Evolutionary conservation across 2,113 vertebrate genomes (phyloP), one percentile per base, ranked within the genome.

Genomic region (Chionomys nivalis): DNA sequence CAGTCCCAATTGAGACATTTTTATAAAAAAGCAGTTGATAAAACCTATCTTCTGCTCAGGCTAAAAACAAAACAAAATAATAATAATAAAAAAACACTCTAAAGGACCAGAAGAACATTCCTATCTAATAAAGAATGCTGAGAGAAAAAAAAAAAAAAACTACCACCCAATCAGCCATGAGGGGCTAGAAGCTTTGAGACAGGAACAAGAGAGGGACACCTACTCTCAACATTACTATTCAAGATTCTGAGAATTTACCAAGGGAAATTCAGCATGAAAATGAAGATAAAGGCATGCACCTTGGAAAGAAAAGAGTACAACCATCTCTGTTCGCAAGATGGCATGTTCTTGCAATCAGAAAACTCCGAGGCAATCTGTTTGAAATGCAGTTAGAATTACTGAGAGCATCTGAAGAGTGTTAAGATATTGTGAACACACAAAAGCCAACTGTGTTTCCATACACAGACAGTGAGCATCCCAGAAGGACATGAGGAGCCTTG

Each of bases 31-130:
- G 3, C 12, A 78, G 42, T 39, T 55, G 36, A 85, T 7, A 92
- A 96, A 92, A 85, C 72, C 11, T n/a, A 92, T n/a, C 49, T 52
- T 52, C 9, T 68, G 76, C 82, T 92, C 24, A 70, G 65, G 39
- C 63, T 66, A 52, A 70, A 58, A 81, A 72, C 89, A 55, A 6
- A 58, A 58, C 55, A 58, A 26, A n/a, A 63, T 3, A 58, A 58
- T n/a, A n/a, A n/a, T n/a, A n/a, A n/a, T n/a, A 58, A 16, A 58
- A 26, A 28, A 47, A 12, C 49, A 55, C 19, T 81, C n/a, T 81
- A 81, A 81, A 36, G 33, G 33, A 36, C 26, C 61, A 39, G 14
- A 68, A 76, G 39, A 76, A 76, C 90, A 85, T 6, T 68, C 33
- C 19, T 52, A 39, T 23, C 5, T 24, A 61, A 66, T 87, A 87